Conservation (phyloP, 2,797 vertebrate species). For the Carcharodon carcharias region DNA sequence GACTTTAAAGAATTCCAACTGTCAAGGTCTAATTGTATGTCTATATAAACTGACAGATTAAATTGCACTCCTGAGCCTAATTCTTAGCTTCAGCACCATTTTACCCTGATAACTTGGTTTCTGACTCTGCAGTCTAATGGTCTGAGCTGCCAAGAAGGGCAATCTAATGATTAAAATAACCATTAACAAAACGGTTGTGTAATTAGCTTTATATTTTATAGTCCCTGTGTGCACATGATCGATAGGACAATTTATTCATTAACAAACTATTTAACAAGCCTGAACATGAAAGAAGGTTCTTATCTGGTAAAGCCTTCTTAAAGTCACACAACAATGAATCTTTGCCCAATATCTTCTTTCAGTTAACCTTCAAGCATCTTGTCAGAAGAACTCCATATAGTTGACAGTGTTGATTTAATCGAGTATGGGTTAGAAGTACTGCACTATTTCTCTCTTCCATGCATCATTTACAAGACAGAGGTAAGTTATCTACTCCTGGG, state of each 20-base stretch:
- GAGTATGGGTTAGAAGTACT: background rate
- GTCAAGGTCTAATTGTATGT: conserved; percentile 56
- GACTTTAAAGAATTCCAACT: conserved; percentile 53
- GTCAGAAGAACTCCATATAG: conserved; percentile 8
- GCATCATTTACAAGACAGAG: background rate
- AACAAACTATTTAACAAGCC: conserved; percentile 50
- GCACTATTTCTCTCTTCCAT: background rate
- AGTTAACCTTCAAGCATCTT: conserved; percentile 29
- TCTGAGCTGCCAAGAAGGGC: conserved; percentile 51
- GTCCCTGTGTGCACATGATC: conserved; percentile 46
- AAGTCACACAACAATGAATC: conserved; percentile 34
- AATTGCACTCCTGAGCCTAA: conserved; percentile 59
- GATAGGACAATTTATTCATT: conserved; percentile 51
- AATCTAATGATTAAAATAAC: conserved; percentile 58
- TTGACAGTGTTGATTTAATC: conserved; percentile 19
- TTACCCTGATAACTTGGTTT: conserved; percentile 49
- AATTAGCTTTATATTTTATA: conserved; percentile 56
- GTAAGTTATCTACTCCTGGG: background rate
- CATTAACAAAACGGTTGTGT: conserved; percentile 53
- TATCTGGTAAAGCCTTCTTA: conserved; percentile 26
- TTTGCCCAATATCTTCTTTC: conserved; percentile 14
- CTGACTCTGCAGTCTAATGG: conserved; percentile 50
- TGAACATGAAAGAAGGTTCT: conserved; percentile 29
- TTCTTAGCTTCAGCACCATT: conserved; percentile 57
- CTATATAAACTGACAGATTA: conserved; percentile 70